Conservation (phyloP, 2,797 vertebrate species). For the Heterohyrax brucei region DNA sequence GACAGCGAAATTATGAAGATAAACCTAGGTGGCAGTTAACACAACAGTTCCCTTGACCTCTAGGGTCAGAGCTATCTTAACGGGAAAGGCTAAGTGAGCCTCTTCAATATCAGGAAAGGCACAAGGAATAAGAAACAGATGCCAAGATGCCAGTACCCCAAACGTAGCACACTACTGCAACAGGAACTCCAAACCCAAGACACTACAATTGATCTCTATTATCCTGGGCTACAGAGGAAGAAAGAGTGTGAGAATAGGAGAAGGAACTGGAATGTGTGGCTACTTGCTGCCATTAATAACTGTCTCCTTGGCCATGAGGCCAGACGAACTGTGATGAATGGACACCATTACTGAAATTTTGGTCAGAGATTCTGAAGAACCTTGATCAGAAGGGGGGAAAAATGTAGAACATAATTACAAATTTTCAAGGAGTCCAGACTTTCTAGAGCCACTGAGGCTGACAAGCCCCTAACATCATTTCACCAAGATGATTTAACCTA, state of each 20-base stretch:
- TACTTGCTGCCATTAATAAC: too few species aligned
- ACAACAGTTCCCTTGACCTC: not conserved
- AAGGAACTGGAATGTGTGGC: too few species aligned
- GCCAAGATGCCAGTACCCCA: not conserved
- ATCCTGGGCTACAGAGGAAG: too few species aligned
- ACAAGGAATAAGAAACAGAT: not conserved
- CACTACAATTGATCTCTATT: too few species aligned
- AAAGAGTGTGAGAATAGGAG: too few species aligned
- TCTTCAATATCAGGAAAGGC: not conserved
- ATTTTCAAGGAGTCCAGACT: too few species aligned
- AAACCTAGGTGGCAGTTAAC: not conserved
- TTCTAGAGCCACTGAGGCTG: not conserved
- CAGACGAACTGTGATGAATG: too few species aligned
- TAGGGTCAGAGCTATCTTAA: not conserved
- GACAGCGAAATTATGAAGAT: not conserved
- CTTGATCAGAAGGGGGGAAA: too few species aligned
- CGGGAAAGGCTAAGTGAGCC: not conserved
- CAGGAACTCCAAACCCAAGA: not conserved
- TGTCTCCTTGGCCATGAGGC: too few species aligned
- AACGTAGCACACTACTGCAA: not conserved
- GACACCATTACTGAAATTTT: too few species aligned
- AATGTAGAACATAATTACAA: too few species aligned
- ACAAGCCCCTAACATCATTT: not conserved
- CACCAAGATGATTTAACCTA: not conserved
- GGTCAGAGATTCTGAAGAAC: too few species aligned